Evolutionary conservation across 2,888 invertebrate species (phyloP), one percentile per base, ranked within the genome.

Genomic region (Diabrotica balteata): DNA sequence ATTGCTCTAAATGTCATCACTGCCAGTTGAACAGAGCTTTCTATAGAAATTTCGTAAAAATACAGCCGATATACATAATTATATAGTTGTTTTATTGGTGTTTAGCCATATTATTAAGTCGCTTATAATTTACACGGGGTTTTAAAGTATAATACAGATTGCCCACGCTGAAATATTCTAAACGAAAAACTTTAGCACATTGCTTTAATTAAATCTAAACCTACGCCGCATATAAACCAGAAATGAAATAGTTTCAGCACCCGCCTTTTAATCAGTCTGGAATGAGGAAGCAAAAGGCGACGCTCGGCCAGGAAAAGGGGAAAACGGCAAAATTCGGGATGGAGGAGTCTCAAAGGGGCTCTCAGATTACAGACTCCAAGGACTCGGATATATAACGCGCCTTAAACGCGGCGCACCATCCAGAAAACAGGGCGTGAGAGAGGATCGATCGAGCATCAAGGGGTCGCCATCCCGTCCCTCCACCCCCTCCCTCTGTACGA

Each of bases 391-490:
- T 76, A 75, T 63, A 63, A 52, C 61, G 55, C 51, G 60, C 61
- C 63, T 63, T 58, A 52, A 67, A 63, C 49, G 58, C 69, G 73
- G 76, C 76, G 77, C 75, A 75, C 74, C 75, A 75, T 76, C 75
- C 72, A 70, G 72, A 81, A 83, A 81, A 80, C 81, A 79, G 80
- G 80, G 82, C 80, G 80, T 80, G 80, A 78, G 78, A 78, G 76
- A 76, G 78, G 81, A 82, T 82, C 82, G 82, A 82, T 82, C 75
- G 81, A 82, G 82, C 81, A 79, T 80, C 80, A 80, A 57, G 79
- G 80, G 80, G 79, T 80, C 75, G 77, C 67, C 67, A 70, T 72
- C 69, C 72, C 76, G 80, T 79, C 79, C 79, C 81, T 81, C 79
- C 80, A 81, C 80, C 79, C 79, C 79, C 81, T 81, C 79, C 80